Evolutionary conservation across 2,888 invertebrate species (phyloP), one percentile per base, ranked within the genome.

Genomic region (Phyto melanocephala): DNA sequence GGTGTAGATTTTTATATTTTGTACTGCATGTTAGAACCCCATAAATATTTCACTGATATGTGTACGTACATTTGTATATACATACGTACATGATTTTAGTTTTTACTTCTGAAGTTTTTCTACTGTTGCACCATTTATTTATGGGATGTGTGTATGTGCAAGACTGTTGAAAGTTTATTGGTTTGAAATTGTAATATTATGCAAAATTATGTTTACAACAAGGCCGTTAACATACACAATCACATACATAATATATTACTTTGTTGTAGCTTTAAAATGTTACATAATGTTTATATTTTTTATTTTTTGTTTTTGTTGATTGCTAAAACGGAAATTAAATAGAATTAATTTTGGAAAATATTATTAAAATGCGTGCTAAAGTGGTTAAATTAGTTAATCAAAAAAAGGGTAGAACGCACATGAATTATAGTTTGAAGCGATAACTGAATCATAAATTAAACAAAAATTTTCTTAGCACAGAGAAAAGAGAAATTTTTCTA

Each of bases 11-110:
- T 68, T 52, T 62, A 13, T 72, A 52, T 67, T 75, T 70, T 22
- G n/a, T 35, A 1, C 65, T 65, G 70, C 81, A 81, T 78, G 81
- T 78, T 78, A 78, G 70, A 78, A 15, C 20, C 50, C 63, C 74
- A 75, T 81, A 81, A 81, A 81, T 78, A 78, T 35, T 63, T 75
- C 60, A 37, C 35, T 42, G 40, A 62, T 76, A 54, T n/a, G n/a
- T n/a, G n/a, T n/a, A n/a, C n/a, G n/a, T n/a, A n/a, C n/a, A n/a
- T n/a, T n/a, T n/a, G n/a, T n/a, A n/a, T n/a, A n/a, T n/a, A n/a
- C n/a, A n/a, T n/a, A n/a, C n/a, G n/a, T 37, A 58, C 33, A 65
- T 22, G 62, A 50, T 40, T 33, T 13, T 4, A 10, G 28, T 2
- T 72, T 70, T 42, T 65, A 56, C 58, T 17, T 4, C 0, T 15